phyloP scores from a whole-genome alignment of 2,797 vertebrate genomes.

The Gallinago stenura region DNA sequence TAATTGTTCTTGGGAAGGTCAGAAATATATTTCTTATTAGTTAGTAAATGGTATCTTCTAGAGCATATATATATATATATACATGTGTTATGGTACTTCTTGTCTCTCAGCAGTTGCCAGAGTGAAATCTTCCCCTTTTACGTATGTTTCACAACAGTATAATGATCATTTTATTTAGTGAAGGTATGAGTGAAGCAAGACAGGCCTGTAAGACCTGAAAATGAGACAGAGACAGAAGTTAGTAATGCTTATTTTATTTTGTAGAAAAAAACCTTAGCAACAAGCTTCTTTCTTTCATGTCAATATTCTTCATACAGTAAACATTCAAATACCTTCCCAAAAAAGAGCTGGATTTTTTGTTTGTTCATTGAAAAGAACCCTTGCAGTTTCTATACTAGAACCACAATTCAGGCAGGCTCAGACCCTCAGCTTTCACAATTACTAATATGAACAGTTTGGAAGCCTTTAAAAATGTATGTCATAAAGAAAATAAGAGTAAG shows the following conservation, averaged over 20 bases:
- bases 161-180: neutral
- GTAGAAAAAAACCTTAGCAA: neutral
- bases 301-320: neutral
- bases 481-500: neutral
- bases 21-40: neutral
- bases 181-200: neutral
- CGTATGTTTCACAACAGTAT: neutral
- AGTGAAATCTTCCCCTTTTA: neutral
- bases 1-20: neutral
- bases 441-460: neutral
- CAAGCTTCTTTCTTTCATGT: neutral
- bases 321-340: neutral
- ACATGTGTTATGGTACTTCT: neutral
- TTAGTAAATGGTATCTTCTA: neutral
- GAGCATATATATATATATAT: too few species aligned
- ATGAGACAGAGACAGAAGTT: neutral
- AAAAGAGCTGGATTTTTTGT: neutral
- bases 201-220: neutral
- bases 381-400: neutral
- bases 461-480: neutral
- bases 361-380: neutral
- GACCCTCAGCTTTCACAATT: neutral
- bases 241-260: neutral
- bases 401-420: neutral
- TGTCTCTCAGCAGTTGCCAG: neutral